These are phyloP conservation scores for Eulithis prunata DNA, from an alignment of 2,888 invertebrate genomes.

Conservation along the genomic window DNA sequence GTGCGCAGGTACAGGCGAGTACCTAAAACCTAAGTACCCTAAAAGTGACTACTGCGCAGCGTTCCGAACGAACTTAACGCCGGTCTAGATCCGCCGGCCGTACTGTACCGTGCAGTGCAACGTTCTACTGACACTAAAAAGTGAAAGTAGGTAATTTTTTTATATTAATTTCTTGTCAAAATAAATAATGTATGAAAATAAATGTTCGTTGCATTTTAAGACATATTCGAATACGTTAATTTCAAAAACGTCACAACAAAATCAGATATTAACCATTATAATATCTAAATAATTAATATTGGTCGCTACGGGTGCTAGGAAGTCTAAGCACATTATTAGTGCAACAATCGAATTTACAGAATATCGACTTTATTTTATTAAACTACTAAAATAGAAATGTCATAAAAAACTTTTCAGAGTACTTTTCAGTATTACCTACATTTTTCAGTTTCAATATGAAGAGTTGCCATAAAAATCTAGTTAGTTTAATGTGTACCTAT, in stretches of 20 bases:
- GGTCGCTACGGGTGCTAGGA: conserved; percentile 19
- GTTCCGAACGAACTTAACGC: too few relatives aligned
- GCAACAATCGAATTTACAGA: conserved; percentile 13
- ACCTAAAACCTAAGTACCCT: too few relatives aligned
- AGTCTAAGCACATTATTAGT: conserved; percentile 17
- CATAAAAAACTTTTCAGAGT: background rate
- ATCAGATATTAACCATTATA: background rate
- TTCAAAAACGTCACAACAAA: background rate
- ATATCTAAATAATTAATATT: background rate
- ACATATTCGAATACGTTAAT: background rate
- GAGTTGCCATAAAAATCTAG: background rate
- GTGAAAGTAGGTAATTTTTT: too few relatives aligned
- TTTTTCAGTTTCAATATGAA: background rate
- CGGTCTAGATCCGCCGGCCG: too few relatives aligned
- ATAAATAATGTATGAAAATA: too few relatives aligned
- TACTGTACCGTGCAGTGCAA: too few relatives aligned
- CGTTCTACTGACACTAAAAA: too few relatives aligned
- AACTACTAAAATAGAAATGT: background rate
- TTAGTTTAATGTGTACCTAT: background rate
- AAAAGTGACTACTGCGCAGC: too few relatives aligned
- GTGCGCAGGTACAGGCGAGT: too few relatives aligned
- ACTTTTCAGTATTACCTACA: background rate
- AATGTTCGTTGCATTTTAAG: background rate
- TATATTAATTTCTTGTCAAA: too few relatives aligned
- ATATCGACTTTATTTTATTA: background rate